Base-by-base conservation (phyloP, 2,797 vertebrate species). In the Otolemur crassicaudatus region DNA sequence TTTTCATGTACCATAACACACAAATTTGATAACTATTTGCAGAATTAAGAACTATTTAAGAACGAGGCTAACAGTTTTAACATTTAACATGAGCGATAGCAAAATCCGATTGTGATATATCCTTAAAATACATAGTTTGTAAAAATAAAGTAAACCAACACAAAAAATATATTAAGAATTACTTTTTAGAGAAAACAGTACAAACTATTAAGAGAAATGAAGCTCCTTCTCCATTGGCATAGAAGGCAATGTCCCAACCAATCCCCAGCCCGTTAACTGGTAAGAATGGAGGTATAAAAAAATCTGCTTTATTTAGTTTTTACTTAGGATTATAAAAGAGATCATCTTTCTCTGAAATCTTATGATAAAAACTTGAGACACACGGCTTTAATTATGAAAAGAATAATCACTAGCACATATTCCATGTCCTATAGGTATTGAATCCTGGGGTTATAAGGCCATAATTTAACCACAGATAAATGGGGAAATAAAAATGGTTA, bases 21-120 rank as follows among this genome's bases (percentile, higher is more conserved):
- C 5, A 93, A 72, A 60, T 79, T 85, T 65, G 53, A 65, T 29
- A 91, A 25, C 27, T 92, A 75, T 29, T 88, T 58, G 19, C 37
- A 93, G 69, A 93, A 81, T 53, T 84, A 92, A 92, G 19, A 23
- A 88, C 10, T 79, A 56, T 79, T 60, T 80, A 27, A 80, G 37
- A 80, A 60, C 60, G 53, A 37, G 8, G 77, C 53, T 37, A 37
- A 65, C 7, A 53, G 11, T 67, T 49, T 49, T 49, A 49, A 49
- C 46, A 49, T 49, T 85, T 56, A 93, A 87, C 16, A 84, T n/a
- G 14, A 65, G 23, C 92, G 40, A 67, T 2, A 31, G 0, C 5
- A 72, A 82, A 77, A 37, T 29, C 58, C 34, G 34, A 94, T 56
- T 80, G 70, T 2, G 2, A 23, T 53, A 88, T 46, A 75, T 67